phyloP scores from a whole-genome alignment of 1,140 invertebrate species.

The Helicoverpa armigera region DNA sequence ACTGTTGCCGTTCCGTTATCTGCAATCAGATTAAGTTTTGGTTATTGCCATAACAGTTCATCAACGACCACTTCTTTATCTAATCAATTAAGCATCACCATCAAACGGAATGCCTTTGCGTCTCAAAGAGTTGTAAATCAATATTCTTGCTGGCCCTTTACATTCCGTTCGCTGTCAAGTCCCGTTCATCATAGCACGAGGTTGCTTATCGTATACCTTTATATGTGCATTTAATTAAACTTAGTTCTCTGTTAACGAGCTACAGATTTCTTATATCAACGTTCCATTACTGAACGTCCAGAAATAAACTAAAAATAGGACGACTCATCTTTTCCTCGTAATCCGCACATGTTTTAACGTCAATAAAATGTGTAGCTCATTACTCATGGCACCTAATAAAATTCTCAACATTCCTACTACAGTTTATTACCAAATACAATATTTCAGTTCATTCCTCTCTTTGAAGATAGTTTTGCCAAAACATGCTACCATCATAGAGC shows the following conservation, averaged over 20 bases:
- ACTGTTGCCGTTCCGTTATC: too few species aligned
- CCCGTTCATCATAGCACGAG: constrained; percentile 30
- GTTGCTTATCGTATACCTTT: not conserved
- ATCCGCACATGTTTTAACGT: not conserved
- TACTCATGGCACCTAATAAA: not conserved
- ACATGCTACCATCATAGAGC: constrained; percentile 18
- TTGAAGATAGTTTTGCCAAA: constrained; percentile 37
- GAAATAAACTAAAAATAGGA: constrained; percentile 8
- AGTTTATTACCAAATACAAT: constrained; percentile 32
- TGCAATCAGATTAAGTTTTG: too few species aligned
- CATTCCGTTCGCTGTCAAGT: constrained; percentile 31
- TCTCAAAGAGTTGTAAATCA: constrained; percentile 30
- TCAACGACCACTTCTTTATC: not conserved
- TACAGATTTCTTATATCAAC: not conserved
- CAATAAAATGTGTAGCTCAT: not conserved
- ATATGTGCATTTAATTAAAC: constrained; percentile 27
- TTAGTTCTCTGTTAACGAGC: not conserved
- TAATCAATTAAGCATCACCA: constrained; percentile 23
- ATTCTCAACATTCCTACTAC: not conserved
- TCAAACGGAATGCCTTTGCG: constrained; percentile 14
- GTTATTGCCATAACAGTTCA: not conserved
- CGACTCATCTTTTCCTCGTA: not conserved
- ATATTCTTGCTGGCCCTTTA: constrained; percentile 26
- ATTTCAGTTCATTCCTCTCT: constrained; percentile 29
- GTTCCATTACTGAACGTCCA: not conserved